Conservation (phyloP, 2,888 invertebrate genomes). For the Cepaea hortensis region DNA sequence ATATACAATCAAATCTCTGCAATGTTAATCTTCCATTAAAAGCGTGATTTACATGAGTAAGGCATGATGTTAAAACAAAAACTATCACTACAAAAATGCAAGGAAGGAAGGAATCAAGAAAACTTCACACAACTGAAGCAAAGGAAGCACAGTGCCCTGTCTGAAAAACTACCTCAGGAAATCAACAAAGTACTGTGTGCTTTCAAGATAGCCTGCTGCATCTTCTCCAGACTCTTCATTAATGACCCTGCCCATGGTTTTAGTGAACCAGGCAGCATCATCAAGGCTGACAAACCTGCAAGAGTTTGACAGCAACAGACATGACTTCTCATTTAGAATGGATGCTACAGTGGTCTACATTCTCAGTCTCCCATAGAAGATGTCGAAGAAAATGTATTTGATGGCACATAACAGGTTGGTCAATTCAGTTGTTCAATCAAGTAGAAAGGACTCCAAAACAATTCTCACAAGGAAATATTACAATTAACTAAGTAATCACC, state of each 20-base stretch:
- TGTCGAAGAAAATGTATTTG: too few species aligned
- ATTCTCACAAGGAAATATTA: too few species aligned
- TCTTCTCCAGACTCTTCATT: slow-evolving; percentile 81
- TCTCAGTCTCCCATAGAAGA: not conserved
- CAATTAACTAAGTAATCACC: too few species aligned
- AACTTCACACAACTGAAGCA: not conserved
- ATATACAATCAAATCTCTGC: not conserved
- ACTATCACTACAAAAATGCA: not conserved
- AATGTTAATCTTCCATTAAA: not conserved
- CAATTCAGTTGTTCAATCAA: too few species aligned
- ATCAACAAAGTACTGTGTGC: slow-evolving; percentile 90
- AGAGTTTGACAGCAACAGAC: not conserved
- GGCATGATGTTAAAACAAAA: not conserved
- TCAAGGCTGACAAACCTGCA: slow-evolving; percentile 71
- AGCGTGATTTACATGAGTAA: not conserved
- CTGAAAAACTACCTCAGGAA: slow-evolving; percentile 83
- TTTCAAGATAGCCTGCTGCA: slow-evolving; percentile 81
- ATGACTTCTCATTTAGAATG: not conserved
- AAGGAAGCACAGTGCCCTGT: not conserved
- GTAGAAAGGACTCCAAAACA: too few species aligned
- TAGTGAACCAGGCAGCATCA: slow-evolving; percentile 73
- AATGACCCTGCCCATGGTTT: slow-evolving; percentile 82
- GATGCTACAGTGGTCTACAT: not conserved
- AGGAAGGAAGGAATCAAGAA: not conserved
- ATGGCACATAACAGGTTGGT: too few species aligned